Conservation (phyloP, 2,113 vertebrate genomes). For the Gobio gobio region DNA sequence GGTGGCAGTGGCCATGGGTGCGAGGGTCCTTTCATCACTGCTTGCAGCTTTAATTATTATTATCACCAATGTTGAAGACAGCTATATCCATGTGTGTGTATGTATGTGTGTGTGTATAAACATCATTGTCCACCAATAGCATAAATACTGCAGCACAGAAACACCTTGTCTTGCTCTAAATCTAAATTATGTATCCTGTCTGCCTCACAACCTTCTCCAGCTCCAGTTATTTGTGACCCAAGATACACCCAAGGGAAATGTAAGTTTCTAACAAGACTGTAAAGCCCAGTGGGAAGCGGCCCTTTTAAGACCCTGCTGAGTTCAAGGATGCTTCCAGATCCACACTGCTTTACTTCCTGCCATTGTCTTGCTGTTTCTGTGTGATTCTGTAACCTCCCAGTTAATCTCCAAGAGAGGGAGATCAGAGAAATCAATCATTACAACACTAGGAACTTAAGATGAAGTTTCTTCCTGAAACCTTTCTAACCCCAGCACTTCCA, state of each 20-base stretch:
- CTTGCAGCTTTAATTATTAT: no score
- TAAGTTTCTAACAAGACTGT: slow-evolving; percentile 39
- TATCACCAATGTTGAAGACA: no score
- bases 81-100: no score
- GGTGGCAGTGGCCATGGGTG: no score
- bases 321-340: slow-evolving; percentile 1
- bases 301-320: slow-evolving; percentile 17
- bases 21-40: no score
- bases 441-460: neutral
- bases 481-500: neutral
- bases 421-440: slow-evolving; percentile 1
- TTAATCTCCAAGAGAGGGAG: neutral
- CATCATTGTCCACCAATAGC: neutral
- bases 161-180: neutral
- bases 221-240: neutral
- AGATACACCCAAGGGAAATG: slow-evolving; percentile 38
- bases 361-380: neutral
- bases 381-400: neutral
- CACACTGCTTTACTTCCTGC: neutral
- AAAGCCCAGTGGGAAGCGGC: slow-evolving; percentile 42
- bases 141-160: slow-evolving; percentile 9
- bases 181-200: slow-evolving; percentile 4
- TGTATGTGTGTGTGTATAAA: no score
- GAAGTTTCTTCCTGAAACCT: slow-evolving; percentile 44
- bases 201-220: slow-evolving; percentile 8